phyloP scores from a whole-genome alignment of 2,113 vertebrate genomes.

The Barbus barbus region DNA sequence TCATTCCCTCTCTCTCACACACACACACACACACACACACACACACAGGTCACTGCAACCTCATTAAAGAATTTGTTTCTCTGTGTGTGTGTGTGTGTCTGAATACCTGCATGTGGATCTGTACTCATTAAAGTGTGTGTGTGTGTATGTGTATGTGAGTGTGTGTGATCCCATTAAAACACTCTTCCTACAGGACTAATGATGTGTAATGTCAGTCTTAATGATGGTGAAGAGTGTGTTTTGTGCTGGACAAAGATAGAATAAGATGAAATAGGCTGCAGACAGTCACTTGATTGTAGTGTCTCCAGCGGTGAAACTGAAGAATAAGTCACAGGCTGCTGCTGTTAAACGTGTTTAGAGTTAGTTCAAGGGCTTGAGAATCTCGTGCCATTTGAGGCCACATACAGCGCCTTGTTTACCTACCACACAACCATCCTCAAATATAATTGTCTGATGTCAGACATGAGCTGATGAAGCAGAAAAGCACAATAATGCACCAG shows the following conservation, averaged over 20 bases:
- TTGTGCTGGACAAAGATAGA: conserved; percentile 4
- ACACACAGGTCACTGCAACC: conserved; percentile 16
- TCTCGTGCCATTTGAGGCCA: conserved; percentile 6
- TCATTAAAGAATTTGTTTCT: conserved; percentile 25
- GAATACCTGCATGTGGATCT: conserved; percentile 24
- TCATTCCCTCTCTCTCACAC: not conserved
- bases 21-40: not conserved
- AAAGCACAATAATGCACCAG: not conserved
- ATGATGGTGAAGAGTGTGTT: conserved; percentile 15
- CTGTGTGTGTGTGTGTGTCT: not conserved
- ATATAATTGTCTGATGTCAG: not conserved
- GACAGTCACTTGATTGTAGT: conserved; percentile 7
- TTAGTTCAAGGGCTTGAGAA: not conserved
- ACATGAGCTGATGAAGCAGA: not conserved
- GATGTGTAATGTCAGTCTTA: conserved; percentile 30
- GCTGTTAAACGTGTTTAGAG: not conserved
- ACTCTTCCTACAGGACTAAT: conserved; percentile 34
- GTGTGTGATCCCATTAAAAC: conserved; percentile 30
- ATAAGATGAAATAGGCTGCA: not conserved
- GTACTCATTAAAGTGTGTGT: conserved; percentile 38
- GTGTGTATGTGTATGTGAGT: not conserved
- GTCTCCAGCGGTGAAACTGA: not conserved
- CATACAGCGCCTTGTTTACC: not conserved
- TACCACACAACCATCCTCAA: not conserved
- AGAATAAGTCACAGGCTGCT: not conserved